A percentile compares a stretch with the other conserved stretches of the same genome.
Evolutionary conservation across 1,140 invertebrate species (phyloP).

Genomic region (Trypoxylus dichotomus): DNA sequence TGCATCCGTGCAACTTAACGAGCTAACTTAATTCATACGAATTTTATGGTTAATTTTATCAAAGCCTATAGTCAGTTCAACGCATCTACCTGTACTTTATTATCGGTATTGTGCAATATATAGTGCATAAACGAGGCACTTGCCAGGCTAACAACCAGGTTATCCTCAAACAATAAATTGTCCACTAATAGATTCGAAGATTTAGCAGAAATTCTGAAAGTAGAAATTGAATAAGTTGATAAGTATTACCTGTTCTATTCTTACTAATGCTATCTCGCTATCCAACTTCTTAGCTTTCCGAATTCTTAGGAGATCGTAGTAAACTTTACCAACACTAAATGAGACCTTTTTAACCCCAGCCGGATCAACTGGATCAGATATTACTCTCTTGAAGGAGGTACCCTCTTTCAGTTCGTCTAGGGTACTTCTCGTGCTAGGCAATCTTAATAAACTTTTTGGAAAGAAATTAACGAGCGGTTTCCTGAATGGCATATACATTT

Average conservation of each 20-base stretch:
- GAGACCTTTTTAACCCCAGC: slow-evolving; percentile 71
- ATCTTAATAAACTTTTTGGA: slow-evolving; percentile 77
- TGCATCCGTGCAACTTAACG: too few species aligned
- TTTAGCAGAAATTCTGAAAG: too few species aligned
- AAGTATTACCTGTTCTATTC: slow-evolving; percentile 75
- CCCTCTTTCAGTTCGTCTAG: slow-evolving; percentile 70
- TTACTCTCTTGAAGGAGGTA: slow-evolving; percentile 54
- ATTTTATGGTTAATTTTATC: too few species aligned
- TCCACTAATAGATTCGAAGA: too few species aligned
- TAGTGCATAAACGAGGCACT: too few species aligned
- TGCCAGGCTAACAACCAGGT: too few species aligned
- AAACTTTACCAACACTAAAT: slow-evolving; percentile 83
- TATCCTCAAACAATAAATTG: too few species aligned
- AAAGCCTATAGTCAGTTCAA: too few species aligned
- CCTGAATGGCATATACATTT: slow-evolving; percentile 79
- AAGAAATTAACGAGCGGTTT: slow-evolving; percentile 82
- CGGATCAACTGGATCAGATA: slow-evolving; percentile 53
- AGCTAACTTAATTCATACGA: too few species aligned
- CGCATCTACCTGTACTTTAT: too few species aligned
- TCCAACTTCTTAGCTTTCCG: slow-evolving; percentile 67
- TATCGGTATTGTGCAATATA: too few species aligned
- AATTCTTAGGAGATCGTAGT: slow-evolving; percentile 76
- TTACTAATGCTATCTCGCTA: slow-evolving; percentile 71
- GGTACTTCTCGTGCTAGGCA: slow-evolving; percentile 68
- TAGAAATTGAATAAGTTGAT: too few species aligned